Base-by-base conservation (phyloP, 2,797 vertebrate species). In the Rhynchotus rufescens region DNA sequence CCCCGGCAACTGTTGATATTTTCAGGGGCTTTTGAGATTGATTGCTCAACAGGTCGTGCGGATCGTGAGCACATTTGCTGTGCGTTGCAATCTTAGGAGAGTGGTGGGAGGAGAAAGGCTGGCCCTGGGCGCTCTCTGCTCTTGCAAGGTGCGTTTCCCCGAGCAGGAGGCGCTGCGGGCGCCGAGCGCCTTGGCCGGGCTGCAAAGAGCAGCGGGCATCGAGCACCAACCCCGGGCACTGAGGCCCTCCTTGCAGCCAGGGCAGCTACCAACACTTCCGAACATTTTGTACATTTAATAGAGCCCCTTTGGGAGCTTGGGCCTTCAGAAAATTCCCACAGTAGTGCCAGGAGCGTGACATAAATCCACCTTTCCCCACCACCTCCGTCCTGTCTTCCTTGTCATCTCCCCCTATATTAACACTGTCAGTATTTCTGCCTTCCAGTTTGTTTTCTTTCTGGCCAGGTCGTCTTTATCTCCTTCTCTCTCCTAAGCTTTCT, bases 401-500 rank as follows among this genome's bases (percentile, higher is more conserved):
- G 80, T 89, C 90, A 75, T 85, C 80, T 93, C 49, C 78, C 78
- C 77, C 76, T 91, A 7, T 76, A 45, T 91, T 32, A 66, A 47
- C 45, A 81, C 86, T 92, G 88, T 93, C 92, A 91, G 81, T 86
- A 42, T 60, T 87, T 87, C 54, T 92, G 62, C 76, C 56, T 69
- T 88, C 75, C 42, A 25, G 65, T 86, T 93, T 74, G 82, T 92
- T 93, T 94, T 65, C 82, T 78, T 83, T 72, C 59, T 90, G 83
- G 59, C 66, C 78, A 80, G 7, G 54, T 74, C 59, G 1, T 79
- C 83, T 62, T 93, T 90, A 72, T 91, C 90, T 75, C 61, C 54
- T 91, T 36, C 49, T 34, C 32, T 71, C 34, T 80, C 52, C 64
- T 76, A 64, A 87, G 76, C 81, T 90, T 81, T 78, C 75, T 59